phyloP scores from a whole-genome alignment of 2,797 vertebrate genomes.

The Siniperca undulata region DNA sequence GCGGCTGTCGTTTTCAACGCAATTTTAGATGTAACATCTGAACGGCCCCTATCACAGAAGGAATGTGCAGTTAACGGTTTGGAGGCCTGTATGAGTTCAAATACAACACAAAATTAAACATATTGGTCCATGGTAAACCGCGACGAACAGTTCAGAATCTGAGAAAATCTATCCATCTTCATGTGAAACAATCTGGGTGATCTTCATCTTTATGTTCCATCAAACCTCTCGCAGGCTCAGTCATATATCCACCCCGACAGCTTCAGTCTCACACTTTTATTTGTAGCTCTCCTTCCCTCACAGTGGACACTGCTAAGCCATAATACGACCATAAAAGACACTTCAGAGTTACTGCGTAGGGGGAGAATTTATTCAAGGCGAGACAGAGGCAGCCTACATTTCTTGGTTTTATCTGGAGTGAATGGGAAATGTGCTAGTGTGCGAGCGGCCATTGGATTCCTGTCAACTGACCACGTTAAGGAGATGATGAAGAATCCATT shows the following conservation, averaged over 20 bases:
- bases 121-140: not conserved
- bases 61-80: not conserved
- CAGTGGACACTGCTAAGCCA: conserved; percentile 70
- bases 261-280: conserved; percentile 53
- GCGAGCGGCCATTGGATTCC: conserved; percentile 73
- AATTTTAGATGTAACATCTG: no score
- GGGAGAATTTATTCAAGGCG: conserved; percentile 67
- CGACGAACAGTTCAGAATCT: not conserved
- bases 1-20: no score
- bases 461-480: conserved; percentile 79
- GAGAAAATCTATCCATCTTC: conserved; percentile 22
- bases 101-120: not conserved
- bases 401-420: conserved; percentile 72
- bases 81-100: conserved; percentile 9
- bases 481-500: conserved; percentile 77
- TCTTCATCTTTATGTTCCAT: conserved; percentile 60
- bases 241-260: conserved; percentile 43
- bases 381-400: conserved; percentile 64
- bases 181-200: conserved; percentile 36
- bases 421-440: conserved; percentile 58
- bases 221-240: conserved; percentile 9
- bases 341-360: conserved; percentile 55
- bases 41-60: not conserved
- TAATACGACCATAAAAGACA: conserved; percentile 77
- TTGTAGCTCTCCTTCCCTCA: conserved; percentile 36